Conservation (phyloP, 2,888 invertebrate genomes). For the Dysmachus trigonus region DNA sequence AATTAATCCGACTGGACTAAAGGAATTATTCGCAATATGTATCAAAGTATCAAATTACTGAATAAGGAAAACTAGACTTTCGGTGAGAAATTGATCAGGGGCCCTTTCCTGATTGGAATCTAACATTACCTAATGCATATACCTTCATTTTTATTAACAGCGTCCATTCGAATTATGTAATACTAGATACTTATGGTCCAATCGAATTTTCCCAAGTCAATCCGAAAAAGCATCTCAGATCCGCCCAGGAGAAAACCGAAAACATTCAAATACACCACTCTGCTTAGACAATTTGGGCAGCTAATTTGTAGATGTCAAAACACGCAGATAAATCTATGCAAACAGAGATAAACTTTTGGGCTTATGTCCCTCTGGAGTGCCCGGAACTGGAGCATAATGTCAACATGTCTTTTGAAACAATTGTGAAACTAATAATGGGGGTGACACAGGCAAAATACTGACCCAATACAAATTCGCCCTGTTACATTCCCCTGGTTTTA, state of each 20-base stretch:
- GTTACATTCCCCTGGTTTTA: background rate
- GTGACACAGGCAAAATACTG: background rate
- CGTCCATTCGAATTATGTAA: background rate
- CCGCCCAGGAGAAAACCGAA: background rate
- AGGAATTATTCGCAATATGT: background rate
- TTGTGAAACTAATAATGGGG: background rate
- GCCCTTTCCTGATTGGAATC: background rate
- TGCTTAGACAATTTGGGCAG: background rate
- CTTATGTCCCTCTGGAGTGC: background rate
- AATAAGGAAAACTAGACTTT: background rate
- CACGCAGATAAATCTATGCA: background rate
- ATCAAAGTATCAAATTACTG: background rate
- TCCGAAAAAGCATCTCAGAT: background rate
- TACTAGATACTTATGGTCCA: background rate
- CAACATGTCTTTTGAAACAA: background rate
- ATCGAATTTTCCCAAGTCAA: background rate
- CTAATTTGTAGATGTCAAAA: background rate
- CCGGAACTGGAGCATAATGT: background rate
- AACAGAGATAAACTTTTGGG: background rate
- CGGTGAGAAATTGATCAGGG: background rate
- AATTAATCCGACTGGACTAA: background rate
- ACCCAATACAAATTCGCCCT: background rate
- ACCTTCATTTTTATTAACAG: background rate
- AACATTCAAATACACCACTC: background rate
- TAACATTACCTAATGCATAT: background rate